phyloP scores from a whole-genome alignment of 2,797 vertebrate species.

The Cottoperca gobio region DNA sequence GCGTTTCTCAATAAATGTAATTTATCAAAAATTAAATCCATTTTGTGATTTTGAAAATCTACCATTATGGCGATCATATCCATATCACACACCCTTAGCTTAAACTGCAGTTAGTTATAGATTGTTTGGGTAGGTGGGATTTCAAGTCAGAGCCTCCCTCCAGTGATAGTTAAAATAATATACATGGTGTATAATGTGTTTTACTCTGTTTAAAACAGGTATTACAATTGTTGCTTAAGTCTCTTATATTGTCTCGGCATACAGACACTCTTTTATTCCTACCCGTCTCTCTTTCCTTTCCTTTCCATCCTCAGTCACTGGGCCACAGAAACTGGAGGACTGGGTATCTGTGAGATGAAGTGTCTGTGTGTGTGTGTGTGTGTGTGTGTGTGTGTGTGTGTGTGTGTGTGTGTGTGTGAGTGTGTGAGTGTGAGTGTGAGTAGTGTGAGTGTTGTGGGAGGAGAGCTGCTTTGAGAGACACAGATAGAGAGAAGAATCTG shows the following conservation, averaged over 20 bases:
- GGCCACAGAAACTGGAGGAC: constrained; percentile 45
- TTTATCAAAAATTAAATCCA: neutral
- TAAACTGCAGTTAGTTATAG: neutral
- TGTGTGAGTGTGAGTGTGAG: constrained; percentile 30
- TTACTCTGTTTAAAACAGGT: constrained; percentile 6
- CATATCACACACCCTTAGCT: neutral
- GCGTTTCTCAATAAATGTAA: neutral
- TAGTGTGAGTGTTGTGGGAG: constrained; percentile 33
- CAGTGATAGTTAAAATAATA: neutral
- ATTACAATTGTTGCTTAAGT: neutral
- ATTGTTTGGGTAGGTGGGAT: neutral
- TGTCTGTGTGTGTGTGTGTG: constrained; percentile 26
- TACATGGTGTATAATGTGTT: neutral
- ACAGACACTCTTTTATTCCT: constrained; percentile 28
- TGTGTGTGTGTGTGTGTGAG: constrained; percentile 26
- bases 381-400: constrained; percentile 35
- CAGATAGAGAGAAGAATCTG: constrained; percentile 60
- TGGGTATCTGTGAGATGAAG: constrained; percentile 52
- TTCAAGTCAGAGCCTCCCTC: neutral
- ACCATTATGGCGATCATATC: neutral
- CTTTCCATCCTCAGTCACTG: constrained; percentile 37
- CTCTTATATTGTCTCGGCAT: constrained; percentile 12
- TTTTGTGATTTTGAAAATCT: neutral
- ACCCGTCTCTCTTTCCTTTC: constrained; percentile 13
- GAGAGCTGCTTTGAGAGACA: constrained; percentile 48